Percentiles rank a stretch among this genome's conserved stretches.
Conservation (phyloP, 2,797 vertebrate genomes). For the Coendou prehensilis region DNA sequence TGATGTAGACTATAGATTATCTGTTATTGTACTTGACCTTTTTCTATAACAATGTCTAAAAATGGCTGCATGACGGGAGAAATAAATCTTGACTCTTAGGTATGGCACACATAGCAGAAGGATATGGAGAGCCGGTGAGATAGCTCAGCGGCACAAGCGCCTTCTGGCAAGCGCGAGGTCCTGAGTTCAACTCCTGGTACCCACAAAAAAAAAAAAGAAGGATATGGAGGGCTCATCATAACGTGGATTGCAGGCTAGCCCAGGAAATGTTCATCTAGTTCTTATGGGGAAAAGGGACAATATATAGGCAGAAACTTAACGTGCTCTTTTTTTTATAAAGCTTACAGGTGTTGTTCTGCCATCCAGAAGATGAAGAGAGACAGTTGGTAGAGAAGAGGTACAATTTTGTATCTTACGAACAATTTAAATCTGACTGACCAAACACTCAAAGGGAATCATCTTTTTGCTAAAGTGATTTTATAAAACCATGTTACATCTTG, state of each 20-base stretch:
- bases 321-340: background rate
- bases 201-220: no score
- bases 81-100: no score
- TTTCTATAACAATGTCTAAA: background rate
- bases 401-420: background rate
- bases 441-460: background rate
- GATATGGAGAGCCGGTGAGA: no score
- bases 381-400: background rate
- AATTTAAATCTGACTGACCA: background rate
- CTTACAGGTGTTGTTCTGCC: background rate
- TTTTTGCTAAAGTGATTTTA: conserved; percentile 11
- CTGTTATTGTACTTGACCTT: background rate
- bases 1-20: background rate
- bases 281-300: background rate
- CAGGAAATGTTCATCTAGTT: background rate
- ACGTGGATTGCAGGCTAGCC: background rate
- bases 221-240: background rate
- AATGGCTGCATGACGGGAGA: background rate
- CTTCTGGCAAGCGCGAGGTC: no score
- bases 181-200: no score
- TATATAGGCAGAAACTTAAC: background rate
- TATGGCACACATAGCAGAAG: no score
- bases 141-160: no score
- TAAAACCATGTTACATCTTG: background rate
- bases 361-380: background rate